phyloP scores from a whole-genome alignment of 1,140 invertebrate species.

The Bombus confusus region DNA sequence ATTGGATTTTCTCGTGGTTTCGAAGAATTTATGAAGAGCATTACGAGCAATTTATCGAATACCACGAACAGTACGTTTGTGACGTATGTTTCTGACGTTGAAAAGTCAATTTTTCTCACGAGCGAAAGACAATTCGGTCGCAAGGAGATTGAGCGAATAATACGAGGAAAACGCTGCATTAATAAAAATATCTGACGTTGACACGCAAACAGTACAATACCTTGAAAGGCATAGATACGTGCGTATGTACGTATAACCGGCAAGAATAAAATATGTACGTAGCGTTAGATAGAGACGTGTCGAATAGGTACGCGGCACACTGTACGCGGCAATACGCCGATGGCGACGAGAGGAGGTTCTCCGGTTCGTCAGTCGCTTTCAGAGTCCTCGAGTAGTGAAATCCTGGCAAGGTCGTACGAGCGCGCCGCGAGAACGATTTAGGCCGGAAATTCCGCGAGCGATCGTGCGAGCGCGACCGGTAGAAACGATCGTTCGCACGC shows the following conservation, averaged over 20 bases:
- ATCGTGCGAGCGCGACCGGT: constrained; percentile 56
- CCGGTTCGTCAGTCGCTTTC: constrained; percentile 50
- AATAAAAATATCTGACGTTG: too few species aligned
- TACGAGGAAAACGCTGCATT: too few species aligned
- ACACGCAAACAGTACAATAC: too few species aligned
- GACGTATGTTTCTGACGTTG: neutral
- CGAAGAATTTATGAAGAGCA: too few species aligned
- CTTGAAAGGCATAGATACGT: too few species aligned
- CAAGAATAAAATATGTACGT: too few species aligned
- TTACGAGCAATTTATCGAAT: neutral
- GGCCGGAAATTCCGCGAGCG: constrained; percentile 65
- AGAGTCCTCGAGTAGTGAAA: constrained; percentile 66
- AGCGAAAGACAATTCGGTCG: neutral
- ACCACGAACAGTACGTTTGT: too few species aligned
- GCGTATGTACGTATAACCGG: too few species aligned
- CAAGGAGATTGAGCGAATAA: too few species aligned
- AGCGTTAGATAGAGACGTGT: too few species aligned
- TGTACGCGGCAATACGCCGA: too few species aligned
- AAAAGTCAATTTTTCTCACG: neutral
- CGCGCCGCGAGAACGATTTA: constrained; percentile 57
- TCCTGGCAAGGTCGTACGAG: constrained; percentile 63
- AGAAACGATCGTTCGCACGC: constrained; percentile 56
- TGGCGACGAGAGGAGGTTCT: neutral
- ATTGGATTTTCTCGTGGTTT: neutral
- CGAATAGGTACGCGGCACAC: too few species aligned